Evolutionary conservation across 2,888 invertebrate genomes (phyloP).

Genomic region (Calameuta idolon): DNA sequence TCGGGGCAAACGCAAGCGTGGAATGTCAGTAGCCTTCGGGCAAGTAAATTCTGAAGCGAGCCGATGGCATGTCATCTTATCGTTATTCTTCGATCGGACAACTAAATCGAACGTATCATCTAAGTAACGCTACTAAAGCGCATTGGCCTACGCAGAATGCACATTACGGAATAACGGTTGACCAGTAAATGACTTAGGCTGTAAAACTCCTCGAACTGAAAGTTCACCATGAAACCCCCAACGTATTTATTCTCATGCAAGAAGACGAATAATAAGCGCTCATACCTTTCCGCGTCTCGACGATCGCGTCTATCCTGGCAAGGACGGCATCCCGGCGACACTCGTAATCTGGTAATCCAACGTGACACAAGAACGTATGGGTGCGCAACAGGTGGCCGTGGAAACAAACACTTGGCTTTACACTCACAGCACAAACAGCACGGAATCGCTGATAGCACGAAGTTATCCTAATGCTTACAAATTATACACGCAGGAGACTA

Average conservation of each 20-base stretch:
- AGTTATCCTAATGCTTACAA: conserved; percentile 1
- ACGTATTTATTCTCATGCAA: neutral
- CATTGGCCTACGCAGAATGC: neutral
- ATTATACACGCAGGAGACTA: neutral
- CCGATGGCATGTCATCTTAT: neutral
- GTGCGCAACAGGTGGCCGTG: conserved; percentile 43
- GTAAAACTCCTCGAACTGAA: neutral
- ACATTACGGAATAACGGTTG: neutral
- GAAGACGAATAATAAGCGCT: neutral
- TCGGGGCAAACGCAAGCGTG: neutral
- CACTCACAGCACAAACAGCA: conserved; percentile 23
- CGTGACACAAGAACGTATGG: conserved; percentile 39
- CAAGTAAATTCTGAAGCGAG: neutral
- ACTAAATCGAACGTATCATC: neutral
- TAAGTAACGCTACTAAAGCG: neutral
- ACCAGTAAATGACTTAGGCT: neutral
- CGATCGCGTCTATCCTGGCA: conserved; percentile 35
- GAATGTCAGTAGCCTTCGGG: conserved; percentile 9
- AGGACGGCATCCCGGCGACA: conserved; percentile 27
- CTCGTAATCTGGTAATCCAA: conserved; percentile 55
- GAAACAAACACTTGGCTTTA: conserved; percentile 36
- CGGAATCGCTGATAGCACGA: neutral
- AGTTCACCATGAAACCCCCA: neutral
- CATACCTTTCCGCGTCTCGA: conserved; percentile 29
- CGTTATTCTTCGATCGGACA: conserved; percentile 1